phyloP scores from a whole-genome alignment of 2,113 vertebrate species.

The Calonectris borealis region DNA sequence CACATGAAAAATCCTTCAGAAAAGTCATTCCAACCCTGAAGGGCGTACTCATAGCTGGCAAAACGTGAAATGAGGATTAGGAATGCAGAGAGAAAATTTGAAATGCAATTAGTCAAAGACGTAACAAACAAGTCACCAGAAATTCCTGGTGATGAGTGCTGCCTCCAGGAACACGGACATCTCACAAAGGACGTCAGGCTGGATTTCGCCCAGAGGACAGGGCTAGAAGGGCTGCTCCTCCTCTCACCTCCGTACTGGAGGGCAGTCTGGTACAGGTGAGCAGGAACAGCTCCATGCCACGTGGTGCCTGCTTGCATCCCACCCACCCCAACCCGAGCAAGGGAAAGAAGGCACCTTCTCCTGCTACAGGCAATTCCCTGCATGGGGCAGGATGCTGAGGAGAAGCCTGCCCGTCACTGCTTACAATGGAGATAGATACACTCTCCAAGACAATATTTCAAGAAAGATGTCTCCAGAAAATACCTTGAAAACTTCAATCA shows the following conservation, averaged over 20 bases:
- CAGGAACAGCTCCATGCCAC: not conserved
- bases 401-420: not conserved
- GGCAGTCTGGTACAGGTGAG: not conserved
- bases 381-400: not conserved
- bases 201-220: not conserved
- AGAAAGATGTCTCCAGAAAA: not conserved
- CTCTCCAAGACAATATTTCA: not conserved
- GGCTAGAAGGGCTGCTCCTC: not conserved
- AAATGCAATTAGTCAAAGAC: constrained; percentile 13
- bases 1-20: not conserved
- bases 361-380: not conserved
- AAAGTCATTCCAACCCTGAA: not conserved
- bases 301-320: fast-evolving
- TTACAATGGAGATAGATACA: not conserved
- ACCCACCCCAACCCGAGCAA: not conserved
- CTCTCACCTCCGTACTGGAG: not conserved
- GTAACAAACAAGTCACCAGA: not conserved
- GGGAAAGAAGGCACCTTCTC: not conserved
- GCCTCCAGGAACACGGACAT: not conserved
- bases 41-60: not conserved
- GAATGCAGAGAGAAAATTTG: not conserved
- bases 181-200: not conserved
- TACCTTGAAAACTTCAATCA: not conserved
- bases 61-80: not conserved
- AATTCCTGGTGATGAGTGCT: not conserved